Evolutionary conservation across 2,888 invertebrate genomes (phyloP).

Genomic region (Gortyna flavago): DNA sequence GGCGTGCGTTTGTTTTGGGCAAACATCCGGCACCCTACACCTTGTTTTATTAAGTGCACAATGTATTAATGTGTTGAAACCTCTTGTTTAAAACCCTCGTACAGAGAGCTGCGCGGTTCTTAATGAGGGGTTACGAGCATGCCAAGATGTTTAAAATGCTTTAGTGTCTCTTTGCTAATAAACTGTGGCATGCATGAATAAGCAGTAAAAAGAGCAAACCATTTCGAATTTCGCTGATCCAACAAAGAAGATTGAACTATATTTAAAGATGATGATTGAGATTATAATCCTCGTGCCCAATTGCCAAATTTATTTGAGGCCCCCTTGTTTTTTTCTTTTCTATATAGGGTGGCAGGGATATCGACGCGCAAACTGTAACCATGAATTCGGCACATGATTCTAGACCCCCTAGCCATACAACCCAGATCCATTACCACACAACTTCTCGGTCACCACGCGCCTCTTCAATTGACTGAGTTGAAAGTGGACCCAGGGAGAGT

Average conservation of each 20-base stretch:
- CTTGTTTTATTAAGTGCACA: conserved; percentile 78
- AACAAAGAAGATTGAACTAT: conserved; percentile 15
- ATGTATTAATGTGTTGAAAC: conserved; percentile 73
- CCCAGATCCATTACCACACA: neutral
- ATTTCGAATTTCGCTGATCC: conserved; percentile 26
- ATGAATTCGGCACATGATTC: neutral
- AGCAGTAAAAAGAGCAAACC: conserved; percentile 25
- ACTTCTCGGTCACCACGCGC: neutral
- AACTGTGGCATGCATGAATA: conserved; percentile 48
- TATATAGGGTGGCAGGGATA: neutral
- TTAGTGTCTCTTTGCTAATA: conserved; percentile 49
- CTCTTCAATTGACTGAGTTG: neutral
- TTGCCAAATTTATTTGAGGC: neutral
- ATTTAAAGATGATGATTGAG: conserved; percentile 3
- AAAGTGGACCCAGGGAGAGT: neutral
- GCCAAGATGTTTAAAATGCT: conserved; percentile 51
- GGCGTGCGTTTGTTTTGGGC: conserved; percentile 77
- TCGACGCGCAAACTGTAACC: neutral
- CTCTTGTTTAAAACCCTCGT: conserved; percentile 65
- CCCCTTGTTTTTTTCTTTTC: neutral
- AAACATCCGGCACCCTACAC: conserved; percentile 82
- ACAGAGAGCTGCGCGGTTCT: conserved; percentile 47
- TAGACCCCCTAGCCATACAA: neutral
- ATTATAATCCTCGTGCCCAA: neutral
- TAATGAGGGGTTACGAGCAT: conserved; percentile 60